Percentiles rank a stretch among this genome's conserved stretches.
phyloP scores from a whole-genome alignment of 2,113 vertebrate genomes.

The Paracanthobrama guichenoti region DNA sequence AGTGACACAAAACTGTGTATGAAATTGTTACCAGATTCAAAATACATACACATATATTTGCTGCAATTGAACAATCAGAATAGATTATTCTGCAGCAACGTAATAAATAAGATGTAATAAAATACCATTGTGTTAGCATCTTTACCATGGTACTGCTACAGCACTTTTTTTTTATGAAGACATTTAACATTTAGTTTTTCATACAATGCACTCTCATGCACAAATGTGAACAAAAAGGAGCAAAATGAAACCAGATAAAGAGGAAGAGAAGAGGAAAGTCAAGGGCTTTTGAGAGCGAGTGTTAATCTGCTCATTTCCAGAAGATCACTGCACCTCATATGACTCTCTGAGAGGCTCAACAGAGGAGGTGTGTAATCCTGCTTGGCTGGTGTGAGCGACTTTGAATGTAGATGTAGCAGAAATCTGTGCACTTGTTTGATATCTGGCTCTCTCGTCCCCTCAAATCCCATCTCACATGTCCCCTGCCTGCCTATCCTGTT shows the following conservation, averaged over 20 bases:
- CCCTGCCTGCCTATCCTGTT: slow-evolving; percentile 66
- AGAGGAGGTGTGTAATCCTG: slow-evolving; percentile 52
- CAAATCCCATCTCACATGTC: slow-evolving; percentile 62
- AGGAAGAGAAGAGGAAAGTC: slow-evolving; percentile 3
- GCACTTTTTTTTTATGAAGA: background rate
- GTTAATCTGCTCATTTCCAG: slow-evolving; percentile 59
- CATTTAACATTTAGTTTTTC: background rate
- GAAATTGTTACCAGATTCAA: no score
- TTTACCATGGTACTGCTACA: background rate
- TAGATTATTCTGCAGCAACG: background rate
- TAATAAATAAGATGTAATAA: background rate
- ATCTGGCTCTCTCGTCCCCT: background rate
- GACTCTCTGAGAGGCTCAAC: background rate
- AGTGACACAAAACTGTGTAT: no score
- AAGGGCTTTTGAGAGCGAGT: slow-evolving; percentile 27
- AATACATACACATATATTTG: background rate
- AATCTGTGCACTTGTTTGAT: slow-evolving; percentile 57
- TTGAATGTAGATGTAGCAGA: slow-evolving; percentile 58
- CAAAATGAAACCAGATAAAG: background rate
- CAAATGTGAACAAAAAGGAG: background rate
- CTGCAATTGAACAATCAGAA: background rate
- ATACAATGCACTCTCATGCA: background rate
- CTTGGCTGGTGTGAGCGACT: slow-evolving; percentile 57
- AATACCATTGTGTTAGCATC: background rate
- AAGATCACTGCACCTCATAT: slow-evolving; percentile 48